Conservation (phyloP, 1,140 invertebrate species). For the Pseudomyrmex sp. region DNA sequence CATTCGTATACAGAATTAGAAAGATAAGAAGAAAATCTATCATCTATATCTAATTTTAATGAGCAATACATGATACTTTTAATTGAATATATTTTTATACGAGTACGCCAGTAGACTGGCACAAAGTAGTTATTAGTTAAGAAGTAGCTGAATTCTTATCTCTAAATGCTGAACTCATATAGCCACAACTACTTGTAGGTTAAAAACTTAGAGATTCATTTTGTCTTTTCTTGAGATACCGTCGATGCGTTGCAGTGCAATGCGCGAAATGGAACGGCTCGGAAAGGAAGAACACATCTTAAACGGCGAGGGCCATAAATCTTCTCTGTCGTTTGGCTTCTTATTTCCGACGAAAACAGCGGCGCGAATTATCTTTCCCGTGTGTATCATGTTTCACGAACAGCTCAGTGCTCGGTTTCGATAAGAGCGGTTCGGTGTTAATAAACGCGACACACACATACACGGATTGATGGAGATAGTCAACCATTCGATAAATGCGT, state of each 20-base stretch:
- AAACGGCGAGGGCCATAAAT: constrained; percentile 64
- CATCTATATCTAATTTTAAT: too few relatives aligned
- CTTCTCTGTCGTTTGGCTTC: constrained; percentile 53
- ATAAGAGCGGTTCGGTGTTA: constrained; percentile 71
- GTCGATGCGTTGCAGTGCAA: neutral
- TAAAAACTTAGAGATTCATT: constrained; percentile 9
- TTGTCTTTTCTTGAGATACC: neutral
- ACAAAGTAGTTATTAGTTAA: too few relatives aligned
- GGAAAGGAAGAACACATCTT: constrained; percentile 37
- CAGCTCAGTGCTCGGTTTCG: constrained; percentile 64
- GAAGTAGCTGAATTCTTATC: constrained; percentile 10
- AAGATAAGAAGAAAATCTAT: neutral
- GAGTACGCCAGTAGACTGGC: too few relatives aligned
- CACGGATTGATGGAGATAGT: constrained; percentile 25
- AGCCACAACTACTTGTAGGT: neutral
- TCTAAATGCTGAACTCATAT: neutral
- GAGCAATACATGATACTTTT: too few relatives aligned
- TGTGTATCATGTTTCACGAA: constrained; percentile 58
- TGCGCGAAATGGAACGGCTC: constrained; percentile 25
- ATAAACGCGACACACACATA: constrained; percentile 63
- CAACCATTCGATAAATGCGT: constrained; percentile 52
- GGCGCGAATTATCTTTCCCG: constrained; percentile 59
- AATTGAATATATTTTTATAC: too few relatives aligned
- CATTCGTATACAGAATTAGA: constrained; percentile 26
- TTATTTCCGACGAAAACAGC: constrained; percentile 59